Conservation (phyloP, 2,888 invertebrate genomes). For the Philopedon plagiatum region DNA sequence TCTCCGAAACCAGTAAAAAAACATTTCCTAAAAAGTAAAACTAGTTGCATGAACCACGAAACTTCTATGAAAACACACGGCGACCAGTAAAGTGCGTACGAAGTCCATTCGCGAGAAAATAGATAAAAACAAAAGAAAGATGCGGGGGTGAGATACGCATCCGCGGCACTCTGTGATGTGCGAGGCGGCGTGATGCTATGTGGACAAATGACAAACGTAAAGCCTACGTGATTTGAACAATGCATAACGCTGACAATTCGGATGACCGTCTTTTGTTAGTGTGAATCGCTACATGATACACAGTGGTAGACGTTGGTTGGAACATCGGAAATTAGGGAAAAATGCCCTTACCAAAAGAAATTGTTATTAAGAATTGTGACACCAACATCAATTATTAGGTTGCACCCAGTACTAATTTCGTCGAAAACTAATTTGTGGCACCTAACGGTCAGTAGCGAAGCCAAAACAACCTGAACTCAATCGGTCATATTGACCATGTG, state of each 20-base stretch:
- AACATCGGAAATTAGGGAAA: neutral
- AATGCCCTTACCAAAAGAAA: neutral
- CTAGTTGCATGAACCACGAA: slow-evolving; percentile 34
- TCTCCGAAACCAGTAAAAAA: slow-evolving; percentile 5
- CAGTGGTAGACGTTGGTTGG: slow-evolving; percentile 4
- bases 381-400: too few relatives aligned
- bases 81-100: slow-evolving; percentile 37
- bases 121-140: slow-evolving; percentile 54
- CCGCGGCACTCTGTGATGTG: slow-evolving; percentile 65
- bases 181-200: slow-evolving; percentile 65
- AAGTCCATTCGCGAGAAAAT: slow-evolving; percentile 38
- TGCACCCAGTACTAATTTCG: too few relatives aligned
- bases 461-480: too few relatives aligned
- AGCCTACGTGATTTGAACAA: slow-evolving; percentile 67
- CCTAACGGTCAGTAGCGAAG: too few relatives aligned
- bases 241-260: slow-evolving; percentile 59
- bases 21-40: slow-evolving; percentile 33
- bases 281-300: slow-evolving; percentile 59
- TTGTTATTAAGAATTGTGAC: too few relatives aligned
- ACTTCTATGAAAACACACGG: slow-evolving; percentile 43
- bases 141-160: slow-evolving; percentile 65
- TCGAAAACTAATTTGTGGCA: too few relatives aligned
- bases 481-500: too few relatives aligned
- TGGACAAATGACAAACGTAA: slow-evolving; percentile 67
- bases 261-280: slow-evolving; percentile 60